Conservation (phyloP, 2,888 invertebrate genomes). For the Neocrepidodera transversa region DNA sequence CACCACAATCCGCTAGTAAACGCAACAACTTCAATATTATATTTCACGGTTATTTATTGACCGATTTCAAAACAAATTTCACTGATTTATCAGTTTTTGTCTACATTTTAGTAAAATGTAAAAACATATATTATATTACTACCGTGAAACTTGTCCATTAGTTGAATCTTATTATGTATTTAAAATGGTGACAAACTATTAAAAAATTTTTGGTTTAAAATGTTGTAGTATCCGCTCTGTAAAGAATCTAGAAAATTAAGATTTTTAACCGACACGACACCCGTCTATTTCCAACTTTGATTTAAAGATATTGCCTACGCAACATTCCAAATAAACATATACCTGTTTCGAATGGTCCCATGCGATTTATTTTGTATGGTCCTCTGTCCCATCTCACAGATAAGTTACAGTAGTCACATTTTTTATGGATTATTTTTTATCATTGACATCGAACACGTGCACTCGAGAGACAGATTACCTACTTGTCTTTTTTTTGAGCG, state of each 20-base stretch:
- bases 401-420: conserved; percentile 39
- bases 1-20: no score
- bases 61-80: no score
- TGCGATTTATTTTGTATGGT: conserved; percentile 6
- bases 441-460: conserved; percentile 31
- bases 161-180: no score
- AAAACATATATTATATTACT: no score
- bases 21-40: no score
- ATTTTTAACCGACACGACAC: conserved; percentile 11
- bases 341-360: not conserved
- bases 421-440: conserved; percentile 24
- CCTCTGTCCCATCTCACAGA: conserved; percentile 26
- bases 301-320: conserved; percentile 3
- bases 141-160: no score
- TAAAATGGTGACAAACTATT: no score
- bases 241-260: not conserved
- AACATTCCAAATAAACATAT: not conserved
- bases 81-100: no score
- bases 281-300: conserved; percentile 10
- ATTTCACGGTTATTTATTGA: no score
- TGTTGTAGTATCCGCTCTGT: no score
- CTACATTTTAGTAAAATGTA: no score
- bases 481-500: conserved; percentile 4
- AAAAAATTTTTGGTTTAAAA: no score
- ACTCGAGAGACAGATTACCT: conserved; percentile 13